Evolutionary conservation across 1,140 invertebrate genomes (phyloP).

Genomic region (Aphis gossypii): DNA sequence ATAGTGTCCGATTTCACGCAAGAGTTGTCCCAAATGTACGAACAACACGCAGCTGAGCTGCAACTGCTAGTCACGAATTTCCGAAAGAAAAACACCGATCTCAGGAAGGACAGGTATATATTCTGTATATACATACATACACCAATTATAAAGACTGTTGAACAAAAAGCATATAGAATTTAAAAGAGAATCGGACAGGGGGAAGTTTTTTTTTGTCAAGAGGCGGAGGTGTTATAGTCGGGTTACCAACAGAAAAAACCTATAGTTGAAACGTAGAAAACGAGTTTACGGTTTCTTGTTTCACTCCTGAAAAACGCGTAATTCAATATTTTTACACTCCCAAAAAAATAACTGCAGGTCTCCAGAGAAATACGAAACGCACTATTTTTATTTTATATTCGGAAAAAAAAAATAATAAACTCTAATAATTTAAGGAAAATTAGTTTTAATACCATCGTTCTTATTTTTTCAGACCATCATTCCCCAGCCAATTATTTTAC

Average conservation of each 20-base stretch:
- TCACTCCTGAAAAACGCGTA: not conserved
- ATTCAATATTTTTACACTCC: slow-evolving; percentile 24
- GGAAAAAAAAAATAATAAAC: not conserved
- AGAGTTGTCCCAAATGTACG: slow-evolving; percentile 88
- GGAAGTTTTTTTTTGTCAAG: not conserved
- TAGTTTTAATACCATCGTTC: not conserved
- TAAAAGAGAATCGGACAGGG: not conserved
- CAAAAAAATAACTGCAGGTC: not conserved
- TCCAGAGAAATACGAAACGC: slow-evolving; percentile 11
- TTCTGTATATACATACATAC: not conserved
- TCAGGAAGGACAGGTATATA: slow-evolving; percentile 84
- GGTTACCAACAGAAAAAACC: not conserved
- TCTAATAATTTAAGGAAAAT: not conserved
- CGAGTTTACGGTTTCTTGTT: not conserved
- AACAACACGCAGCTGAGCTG: slow-evolving; percentile 89
- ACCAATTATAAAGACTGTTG: not conserved
- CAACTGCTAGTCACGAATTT: slow-evolving; percentile 88
- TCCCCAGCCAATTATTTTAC: slow-evolving; percentile 83
- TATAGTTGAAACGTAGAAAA: not conserved
- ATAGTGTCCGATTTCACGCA: slow-evolving; percentile 95
- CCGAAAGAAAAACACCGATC: slow-evolving; percentile 83
- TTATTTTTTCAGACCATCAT: slow-evolving; percentile 72
- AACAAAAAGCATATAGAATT: not conserved
- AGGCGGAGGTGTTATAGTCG: not conserved
- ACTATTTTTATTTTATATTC: not conserved